phyloP scores from a whole-genome alignment of 2,797 vertebrate species.

The Meriones psammophilus region DNA sequence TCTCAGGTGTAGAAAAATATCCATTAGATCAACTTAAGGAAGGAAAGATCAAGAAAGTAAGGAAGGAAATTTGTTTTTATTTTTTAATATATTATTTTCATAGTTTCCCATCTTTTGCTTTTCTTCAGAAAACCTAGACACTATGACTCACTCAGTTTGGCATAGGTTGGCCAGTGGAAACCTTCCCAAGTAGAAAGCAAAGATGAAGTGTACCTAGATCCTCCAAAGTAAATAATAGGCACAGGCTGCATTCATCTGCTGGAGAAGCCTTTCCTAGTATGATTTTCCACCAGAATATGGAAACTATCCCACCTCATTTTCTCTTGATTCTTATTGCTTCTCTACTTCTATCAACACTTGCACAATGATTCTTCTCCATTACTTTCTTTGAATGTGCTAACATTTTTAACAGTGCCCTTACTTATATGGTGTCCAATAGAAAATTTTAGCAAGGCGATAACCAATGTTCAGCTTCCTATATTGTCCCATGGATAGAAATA shows the following conservation, averaged over 20 bases:
- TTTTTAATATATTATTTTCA: not conserved
- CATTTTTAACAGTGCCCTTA: not conserved
- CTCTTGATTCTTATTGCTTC: not conserved
- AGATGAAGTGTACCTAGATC: accelerated
- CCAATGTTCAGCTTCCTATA: not conserved
- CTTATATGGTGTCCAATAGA: not conserved
- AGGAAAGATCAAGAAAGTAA: not conserved
- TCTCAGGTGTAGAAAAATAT: not conserved
- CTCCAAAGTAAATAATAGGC: not conserved
- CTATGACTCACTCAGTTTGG: not conserved
- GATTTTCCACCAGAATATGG: not conserved
- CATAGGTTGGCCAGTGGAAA: not conserved
- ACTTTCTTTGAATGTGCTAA: not conserved
- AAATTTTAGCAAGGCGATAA: constrained; percentile 21
- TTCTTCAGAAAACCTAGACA: not conserved
- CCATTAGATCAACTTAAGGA: not conserved
- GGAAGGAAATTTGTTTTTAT: not conserved
- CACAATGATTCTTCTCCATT: not conserved
- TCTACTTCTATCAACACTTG: not conserved
- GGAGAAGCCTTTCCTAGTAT: not conserved
- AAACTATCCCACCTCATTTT: not conserved
- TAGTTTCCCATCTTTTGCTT: not conserved
- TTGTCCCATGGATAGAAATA: constrained; percentile 24
- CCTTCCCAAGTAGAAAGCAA: not conserved
- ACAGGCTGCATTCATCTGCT: not conserved